Percentiles rank a stretch among this genome's conserved stretches.
phyloP scores from a whole-genome alignment of 2,888 invertebrate genomes.

The Andrena bicolor region DNA sequence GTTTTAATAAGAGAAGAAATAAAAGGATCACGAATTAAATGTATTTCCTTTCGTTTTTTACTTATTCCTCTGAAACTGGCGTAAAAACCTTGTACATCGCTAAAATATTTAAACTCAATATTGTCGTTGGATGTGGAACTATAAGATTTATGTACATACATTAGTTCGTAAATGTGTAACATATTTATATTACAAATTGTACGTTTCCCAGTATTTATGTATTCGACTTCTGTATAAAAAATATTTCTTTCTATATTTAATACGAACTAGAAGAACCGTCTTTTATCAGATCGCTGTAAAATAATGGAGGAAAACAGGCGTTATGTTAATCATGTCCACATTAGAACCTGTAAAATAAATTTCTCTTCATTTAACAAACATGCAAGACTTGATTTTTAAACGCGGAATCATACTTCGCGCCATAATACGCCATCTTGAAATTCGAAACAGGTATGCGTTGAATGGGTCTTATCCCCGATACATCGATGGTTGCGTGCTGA shows the following conservation, averaged over 20 bases:
- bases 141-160: neutral
- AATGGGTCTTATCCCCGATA: constrained; percentile 34
- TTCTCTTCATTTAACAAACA: neutral
- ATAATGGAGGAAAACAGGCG: too few relatives aligned
- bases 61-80: too few relatives aligned
- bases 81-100: too few relatives aligned
- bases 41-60: neutral
- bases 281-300: too few relatives aligned
- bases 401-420: constrained; percentile 20
- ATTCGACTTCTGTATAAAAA: too few relatives aligned
- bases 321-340: neutral
- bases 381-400: neutral
- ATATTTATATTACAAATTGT: neutral
- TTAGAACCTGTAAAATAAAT: neutral
- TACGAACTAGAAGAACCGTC: too few relatives aligned
- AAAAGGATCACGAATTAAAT: neutral
- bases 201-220: constrained; percentile 1
- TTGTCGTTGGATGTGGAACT: neutral
- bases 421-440: constrained; percentile 36
- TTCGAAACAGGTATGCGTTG: constrained; percentile 26
- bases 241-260: too few relatives aligned
- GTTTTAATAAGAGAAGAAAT: neutral
- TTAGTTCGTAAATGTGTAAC: constrained; percentile 7
- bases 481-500: constrained; percentile 24
- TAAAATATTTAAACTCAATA: neutral